phyloP scores from a whole-genome alignment of 2,888 invertebrate genomes.

The Agrotis exclamationis region DNA sequence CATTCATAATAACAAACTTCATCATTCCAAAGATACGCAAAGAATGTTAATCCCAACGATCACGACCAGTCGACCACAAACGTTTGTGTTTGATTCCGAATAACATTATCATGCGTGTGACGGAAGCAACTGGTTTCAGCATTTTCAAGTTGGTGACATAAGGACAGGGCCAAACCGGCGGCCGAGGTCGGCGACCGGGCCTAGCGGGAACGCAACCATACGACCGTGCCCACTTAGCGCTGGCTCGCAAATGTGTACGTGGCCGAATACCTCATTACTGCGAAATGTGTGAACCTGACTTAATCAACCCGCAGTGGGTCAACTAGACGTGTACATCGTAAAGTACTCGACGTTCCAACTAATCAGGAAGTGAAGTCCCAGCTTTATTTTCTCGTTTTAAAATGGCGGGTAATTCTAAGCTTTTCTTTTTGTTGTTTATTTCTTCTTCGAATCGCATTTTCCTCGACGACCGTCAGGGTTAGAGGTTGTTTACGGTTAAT shows the following conservation, averaged over 20 bases:
- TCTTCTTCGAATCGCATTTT: neutral
- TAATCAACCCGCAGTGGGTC: constrained; percentile 55
- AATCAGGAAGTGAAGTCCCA: constrained; percentile 33
- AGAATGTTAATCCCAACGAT: constrained; percentile 12
- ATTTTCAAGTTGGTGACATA: constrained; percentile 71
- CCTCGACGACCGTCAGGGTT: neutral
- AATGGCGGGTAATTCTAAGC: neutral
- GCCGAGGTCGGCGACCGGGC: constrained; percentile 74
- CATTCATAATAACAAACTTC: too few relatives aligned
- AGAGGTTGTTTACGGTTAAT: constrained; percentile 5
- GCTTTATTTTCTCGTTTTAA: constrained; percentile 26
- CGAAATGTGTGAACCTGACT: constrained; percentile 58
- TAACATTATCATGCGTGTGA: constrained; percentile 51
- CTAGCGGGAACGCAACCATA: constrained; percentile 73
- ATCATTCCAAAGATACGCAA: constrained; percentile 15
- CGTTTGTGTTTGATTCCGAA: constrained; percentile 32
- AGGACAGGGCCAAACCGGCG: constrained; percentile 71
- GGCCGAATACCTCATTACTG: constrained; percentile 58
- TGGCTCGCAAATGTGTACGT: constrained; percentile 63
- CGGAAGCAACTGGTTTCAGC: constrained; percentile 58
- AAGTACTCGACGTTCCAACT: constrained; percentile 26
- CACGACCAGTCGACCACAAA: constrained; percentile 24
- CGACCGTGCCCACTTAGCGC: constrained; percentile 69
- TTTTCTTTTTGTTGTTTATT: constrained; percentile 14
- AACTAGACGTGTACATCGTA: constrained; percentile 42